Base-by-base conservation (phyloP, 2,888 invertebrate species). In the Trichogramma evanescens region DNA sequence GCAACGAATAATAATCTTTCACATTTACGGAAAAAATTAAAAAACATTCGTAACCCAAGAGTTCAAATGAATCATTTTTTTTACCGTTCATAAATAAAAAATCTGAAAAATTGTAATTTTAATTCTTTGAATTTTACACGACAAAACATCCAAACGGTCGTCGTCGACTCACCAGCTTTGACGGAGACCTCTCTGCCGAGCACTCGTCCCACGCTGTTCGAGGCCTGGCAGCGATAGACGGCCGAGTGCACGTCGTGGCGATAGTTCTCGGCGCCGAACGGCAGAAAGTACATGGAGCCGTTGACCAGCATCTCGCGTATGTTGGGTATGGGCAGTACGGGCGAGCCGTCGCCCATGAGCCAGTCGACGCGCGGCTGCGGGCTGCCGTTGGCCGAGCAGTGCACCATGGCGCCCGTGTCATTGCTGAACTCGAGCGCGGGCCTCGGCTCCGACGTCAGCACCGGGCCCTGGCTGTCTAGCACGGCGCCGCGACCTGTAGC, bases 101-200 rank as follows among this genome's bases (percentile, higher is more conserved):
- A 26, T 26, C 26, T 2, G 26, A 26, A 26, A 26, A 26, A 26
- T 26, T 26, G 13, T 13, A 13, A 13, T 13, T 13, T 13, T 13
- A 2, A n/a, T n/a, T 13, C 2, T 13, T 13, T 13, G 13, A 13
- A 13, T 13, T 13, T 13, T 13, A 13, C 2, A 1, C 13, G 2
- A 13, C 2, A 13, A 13, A 2, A 13, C 13, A 13, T 13, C 13
- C 13, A 13, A 13, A 13, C 13, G 26, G 49, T 10, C 0, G 39
- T 7, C 10, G 42, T 13, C 50, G 50, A 68, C 84, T 84, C 81
- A 95, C 95, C 93, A 72, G 93, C 93, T 79, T 91, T 88, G 61
- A 94, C 88, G 74, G 89, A 89, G 68, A 94, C 89, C 75, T 90
- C 91, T 69, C 91, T 86, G 70, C 94, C 93, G 69, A 94, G 83